Base-by-base conservation (phyloP, 2,113 vertebrate genomes). In the Platycercus adscitus region DNA sequence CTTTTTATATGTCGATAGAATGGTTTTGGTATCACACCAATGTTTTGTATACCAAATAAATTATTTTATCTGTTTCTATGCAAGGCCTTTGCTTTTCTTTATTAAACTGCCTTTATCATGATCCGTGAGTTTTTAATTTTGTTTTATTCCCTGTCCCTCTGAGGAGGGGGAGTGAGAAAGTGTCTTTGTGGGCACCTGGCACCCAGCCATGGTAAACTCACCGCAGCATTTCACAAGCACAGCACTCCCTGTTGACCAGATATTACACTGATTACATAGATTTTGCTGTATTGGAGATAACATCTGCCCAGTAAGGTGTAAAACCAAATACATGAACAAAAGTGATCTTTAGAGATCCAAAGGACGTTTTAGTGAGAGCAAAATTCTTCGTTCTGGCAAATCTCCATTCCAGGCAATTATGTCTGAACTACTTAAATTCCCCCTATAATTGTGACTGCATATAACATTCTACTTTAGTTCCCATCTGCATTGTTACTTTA, bases 331-430 rank as follows among this genome's bases (percentile, higher is more conserved):
- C 46, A 46, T 49, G 21, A 76, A 10, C 9, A 86, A 84, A 90
- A 75, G 47, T 15, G 26, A 88, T 93, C 85, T 91, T 88, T 44
- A 86, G 65, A 81, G 39, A 72, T 78, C 10, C 26, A 78, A 91
- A 86, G 47, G n/a, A 86, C 25, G 39, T 81, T 84, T 88, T 72
- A 64, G 20, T 56, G 31, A 81, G 23, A 91, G 31, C 10, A 94
- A 90, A 93, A 88, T 52, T 86, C 43, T 88, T 92, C 19, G 52
- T 93, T 90, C 87, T 94, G 82, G 82, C 58, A 92, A 82, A 69
- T 56, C 31, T 88, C 89, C 75, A 86, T 44, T 43, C 35, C 35
- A 46, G 29, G 26, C 18, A 90, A 90, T 95, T 90, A 88, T 52
- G 2, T 47, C 16, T 52, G 37, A 56, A 71, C 29, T 75, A 15